Conservation (phyloP, 2,113 vertebrate species). For the Gulo gulo region DNA sequence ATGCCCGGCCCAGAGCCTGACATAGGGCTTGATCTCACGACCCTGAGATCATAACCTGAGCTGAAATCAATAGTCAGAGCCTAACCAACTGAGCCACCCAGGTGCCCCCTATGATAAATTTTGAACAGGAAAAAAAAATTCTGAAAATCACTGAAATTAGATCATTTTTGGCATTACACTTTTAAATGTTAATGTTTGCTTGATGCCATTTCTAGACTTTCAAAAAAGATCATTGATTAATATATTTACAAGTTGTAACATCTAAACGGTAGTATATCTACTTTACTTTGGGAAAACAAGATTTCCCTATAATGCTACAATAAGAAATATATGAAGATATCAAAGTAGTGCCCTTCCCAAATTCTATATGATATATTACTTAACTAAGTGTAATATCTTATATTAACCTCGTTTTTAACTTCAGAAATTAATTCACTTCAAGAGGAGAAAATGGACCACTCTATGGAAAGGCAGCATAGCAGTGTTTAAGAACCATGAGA, state of each 20-base stretch:
- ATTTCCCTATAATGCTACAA: not conserved
- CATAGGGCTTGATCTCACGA: not conserved
- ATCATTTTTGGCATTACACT: not conserved
- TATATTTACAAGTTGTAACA: not conserved
- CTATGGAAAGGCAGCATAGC: not conserved
- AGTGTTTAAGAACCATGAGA: not conserved
- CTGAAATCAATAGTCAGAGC: not conserved
- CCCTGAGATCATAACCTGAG: not conserved
- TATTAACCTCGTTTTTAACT: not conserved
- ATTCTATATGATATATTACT: not conserved
- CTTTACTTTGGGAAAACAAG: not conserved
- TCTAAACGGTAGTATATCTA: not conserved
- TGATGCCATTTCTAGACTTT: not conserved
- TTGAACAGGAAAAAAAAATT: not conserved
- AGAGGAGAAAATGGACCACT: not conserved
- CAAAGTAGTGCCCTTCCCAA: not conserved
- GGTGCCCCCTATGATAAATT: not conserved
- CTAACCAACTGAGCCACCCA: not conserved
- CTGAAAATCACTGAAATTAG: not conserved
- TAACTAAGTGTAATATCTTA: not conserved
- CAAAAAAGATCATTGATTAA: not conserved
- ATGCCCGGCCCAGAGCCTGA: not conserved
- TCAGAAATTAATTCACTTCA: not conserved
- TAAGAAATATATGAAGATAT: not conserved
- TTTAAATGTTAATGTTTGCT: constrained; percentile 6